Evolutionary conservation across 2,113 vertebrate genomes (phyloP), one percentile per base, ranked within the genome.

Genomic region (Malaclemys terrapin): DNA sequence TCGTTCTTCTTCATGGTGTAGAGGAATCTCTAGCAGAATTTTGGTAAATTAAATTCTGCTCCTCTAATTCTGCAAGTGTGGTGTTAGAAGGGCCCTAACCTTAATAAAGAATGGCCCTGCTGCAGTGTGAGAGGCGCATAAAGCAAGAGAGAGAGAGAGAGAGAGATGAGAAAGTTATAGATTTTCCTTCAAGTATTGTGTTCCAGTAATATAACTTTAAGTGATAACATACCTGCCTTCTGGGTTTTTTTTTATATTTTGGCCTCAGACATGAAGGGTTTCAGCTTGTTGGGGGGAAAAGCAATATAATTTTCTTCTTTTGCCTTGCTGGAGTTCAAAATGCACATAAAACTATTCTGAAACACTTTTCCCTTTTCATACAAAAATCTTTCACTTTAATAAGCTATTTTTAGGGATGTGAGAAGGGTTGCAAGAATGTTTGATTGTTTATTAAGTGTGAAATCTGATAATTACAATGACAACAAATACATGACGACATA

Each of bases 1-100:
- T 20, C 47, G 10, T 45, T 75, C 38, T 62, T 31, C 5, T 1
- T 27, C 0, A 0, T 4, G 49, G 10, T 52, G 27, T 38, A 49
- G 19, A 2, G 19, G 35, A 24, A 27, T 27, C 6, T 31, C 25
- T 4, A 10, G 16, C 17, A 35, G 3, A 19, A 22, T 24, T 0
- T 27, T 31, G 8, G 76, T 69, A 52, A 8, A 1, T 25, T 11
- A 6, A 5, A 1, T 42, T 20, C 81, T 27, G 25, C 31, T 27
- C 4, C 38, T 17, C 87, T 76, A 50, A n/a, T 82, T 79, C 54
- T 42, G 59, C 10, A 45, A 24, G 35, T 76, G 42, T 14, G 49
- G 9, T 2, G 0, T 11, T 53, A 2, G 57, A 14, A 31, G 57
- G 57, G 29, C 27, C 57, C 57, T 19, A 22, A 20, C 38, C 69